Evolutionary conservation across 2,113 vertebrate species (phyloP), one percentile per base, ranked within the genome.

Genomic region (Hypomesus transpacificus): DNA sequence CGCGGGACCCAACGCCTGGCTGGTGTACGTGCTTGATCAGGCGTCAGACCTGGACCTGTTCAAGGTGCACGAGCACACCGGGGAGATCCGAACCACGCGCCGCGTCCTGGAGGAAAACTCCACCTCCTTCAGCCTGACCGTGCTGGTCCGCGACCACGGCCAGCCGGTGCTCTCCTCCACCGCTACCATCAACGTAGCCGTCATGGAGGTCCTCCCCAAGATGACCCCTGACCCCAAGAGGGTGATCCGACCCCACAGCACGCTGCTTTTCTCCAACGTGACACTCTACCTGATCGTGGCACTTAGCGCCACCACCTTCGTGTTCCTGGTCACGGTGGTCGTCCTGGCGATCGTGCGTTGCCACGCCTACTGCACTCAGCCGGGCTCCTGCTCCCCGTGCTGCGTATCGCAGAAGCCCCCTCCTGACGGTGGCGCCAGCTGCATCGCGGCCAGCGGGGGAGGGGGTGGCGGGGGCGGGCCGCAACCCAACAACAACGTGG

Each of bases 271-370:
- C 84, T 97, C 96, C 16, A 96, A 97, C 63, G 92, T 97, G 34
- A 98, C 96, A 1, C 91, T 99, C 69, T 99, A 99, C 89, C 91
- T 99, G 82, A 98, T 98, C n/a, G 95, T 98, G 20, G 95, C 96
- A 57, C 85, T 98, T 86, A 93, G 95, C 7, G 93, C 95, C 77
- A 92, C 98, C 81, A 98, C 96, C 66, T 97, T 99, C 68, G 92
- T 99, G 80, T 98, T 99, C 85, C 90, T 99, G 80, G 93, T 99
- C 89, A 96, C 95, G 11, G 85, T 98, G 81, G 87, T 98, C 84
- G 94, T 97, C 71, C 84, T 99, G 69, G 92, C 92, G 66, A 92
- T 96, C 9, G 94, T 98, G 71, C 96, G 96, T 78, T 99, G 96
- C 87, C 95, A 86, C 86, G 87, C 90, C 53, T 93, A 93, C 77